Conservation (phyloP, 2,797 vertebrate genomes). For the Coluber constrictor region DNA sequence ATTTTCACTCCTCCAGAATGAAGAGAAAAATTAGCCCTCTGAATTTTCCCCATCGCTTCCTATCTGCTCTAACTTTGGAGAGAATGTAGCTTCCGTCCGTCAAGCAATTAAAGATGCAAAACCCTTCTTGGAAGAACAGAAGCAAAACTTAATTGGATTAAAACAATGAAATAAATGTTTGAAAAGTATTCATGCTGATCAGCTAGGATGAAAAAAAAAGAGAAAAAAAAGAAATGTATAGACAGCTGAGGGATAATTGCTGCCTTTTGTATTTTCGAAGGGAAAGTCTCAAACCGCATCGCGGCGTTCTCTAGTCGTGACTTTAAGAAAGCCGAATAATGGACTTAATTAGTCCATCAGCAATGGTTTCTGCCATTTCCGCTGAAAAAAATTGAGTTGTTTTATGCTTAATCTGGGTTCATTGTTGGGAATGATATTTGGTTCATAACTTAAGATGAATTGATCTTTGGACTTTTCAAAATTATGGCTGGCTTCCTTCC, state of each 20-base stretch:
- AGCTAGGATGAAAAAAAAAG: not conserved
- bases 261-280: not conserved
- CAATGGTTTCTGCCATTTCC: not conserved
- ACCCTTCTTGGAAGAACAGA: not conserved
- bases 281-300: not conserved
- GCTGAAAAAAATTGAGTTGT: not conserved
- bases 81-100: not conserved
- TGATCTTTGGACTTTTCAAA: not conserved
- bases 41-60: not conserved
- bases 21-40: not conserved
- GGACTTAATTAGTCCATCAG: not conserved
- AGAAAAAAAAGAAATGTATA: not conserved
- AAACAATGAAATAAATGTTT: not conserved
- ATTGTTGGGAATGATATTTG: not conserved
- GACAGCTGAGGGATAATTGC: not conserved
- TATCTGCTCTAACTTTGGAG: not conserved
- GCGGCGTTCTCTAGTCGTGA: not conserved
- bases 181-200: not conserved
- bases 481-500: not conserved
- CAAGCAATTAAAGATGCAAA: not conserved
- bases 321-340: not conserved
- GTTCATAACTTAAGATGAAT: not conserved
- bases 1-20: not conserved
- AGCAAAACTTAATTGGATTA: not conserved
- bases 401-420: not conserved